These are phyloP conservation scores for Drosophila guanche DNA, from an alignment of 1,140 invertebrate species.

Conservation along the genomic window DNA sequence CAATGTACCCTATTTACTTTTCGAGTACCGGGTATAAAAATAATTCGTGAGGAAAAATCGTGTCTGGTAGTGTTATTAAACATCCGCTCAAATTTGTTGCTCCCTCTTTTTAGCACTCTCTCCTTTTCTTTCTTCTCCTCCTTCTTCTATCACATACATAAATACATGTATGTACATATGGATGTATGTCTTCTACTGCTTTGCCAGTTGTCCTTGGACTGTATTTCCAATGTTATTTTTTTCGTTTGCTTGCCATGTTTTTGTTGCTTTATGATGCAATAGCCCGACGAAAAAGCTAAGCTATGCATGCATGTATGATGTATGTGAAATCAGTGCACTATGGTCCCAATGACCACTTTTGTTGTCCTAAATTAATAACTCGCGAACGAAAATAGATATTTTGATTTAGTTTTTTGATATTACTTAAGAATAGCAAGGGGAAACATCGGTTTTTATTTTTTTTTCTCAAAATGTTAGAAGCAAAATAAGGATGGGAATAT, in stretches of 20 bases:
- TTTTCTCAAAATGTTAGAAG: too few species aligned
- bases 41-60: too few species aligned
- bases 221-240: conserved; percentile 44
- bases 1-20: too few species aligned
- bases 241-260: conserved; percentile 41
- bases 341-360: too few species aligned
- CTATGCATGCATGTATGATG: conserved; percentile 3
- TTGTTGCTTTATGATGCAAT: conserved; percentile 49
- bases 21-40: too few species aligned
- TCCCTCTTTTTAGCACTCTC: not conserved
- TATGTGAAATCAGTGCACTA: too few species aligned
- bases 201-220: conserved; percentile 39
- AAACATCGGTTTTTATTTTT: too few species aligned
- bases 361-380: too few species aligned
- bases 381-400: too few species aligned
- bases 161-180: not conserved
- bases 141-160: conserved; percentile 1
- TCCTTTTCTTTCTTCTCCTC: conserved; percentile 16
- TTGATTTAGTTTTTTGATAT: too few species aligned
- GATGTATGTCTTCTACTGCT: not conserved
- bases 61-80: conserved; percentile 21
- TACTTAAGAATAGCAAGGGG: too few species aligned
- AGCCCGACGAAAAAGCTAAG: conserved; percentile 30
- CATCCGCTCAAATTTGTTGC: conserved; percentile 12
- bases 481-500: too few species aligned